Evolutionary conservation across 2,888 invertebrate genomes (phyloP).

Genomic region (Lobophora halterata): DNA sequence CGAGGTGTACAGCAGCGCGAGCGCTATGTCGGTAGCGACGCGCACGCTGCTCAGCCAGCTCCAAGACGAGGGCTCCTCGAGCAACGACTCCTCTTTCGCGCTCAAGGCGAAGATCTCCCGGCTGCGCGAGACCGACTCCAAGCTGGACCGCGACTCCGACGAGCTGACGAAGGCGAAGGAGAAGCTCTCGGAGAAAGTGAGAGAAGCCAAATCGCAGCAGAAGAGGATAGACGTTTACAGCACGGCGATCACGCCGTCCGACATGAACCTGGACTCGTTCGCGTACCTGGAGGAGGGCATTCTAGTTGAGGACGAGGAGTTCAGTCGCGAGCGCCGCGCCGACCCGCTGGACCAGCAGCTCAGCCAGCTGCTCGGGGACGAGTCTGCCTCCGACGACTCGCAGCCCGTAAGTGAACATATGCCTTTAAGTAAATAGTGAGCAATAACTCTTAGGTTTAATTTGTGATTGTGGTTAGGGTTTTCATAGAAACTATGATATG

Average conservation of each 20-base stretch:
- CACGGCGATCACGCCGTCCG: conserved; percentile 73
- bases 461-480: conserved; percentile 18
- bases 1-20: conserved; percentile 62
- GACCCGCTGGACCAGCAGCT: conserved; percentile 60
- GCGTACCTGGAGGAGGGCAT: conserved; percentile 75
- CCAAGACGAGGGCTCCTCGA: conserved; percentile 77
- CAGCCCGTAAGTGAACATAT: conserved; percentile 65
- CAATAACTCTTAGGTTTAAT: conserved; percentile 33
- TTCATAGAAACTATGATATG: conserved; percentile 17
- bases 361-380: conserved; percentile 60
- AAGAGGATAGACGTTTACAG: conserved; percentile 78
- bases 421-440: conserved; percentile 67
- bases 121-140: conserved; percentile 47
- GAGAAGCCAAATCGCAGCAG: conserved; percentile 64
- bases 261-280: conserved; percentile 77
- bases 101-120: conserved; percentile 56
- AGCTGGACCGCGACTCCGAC: conserved; percentile 62
- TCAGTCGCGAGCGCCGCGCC: conserved; percentile 51
- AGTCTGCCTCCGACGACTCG: conserved; percentile 61
- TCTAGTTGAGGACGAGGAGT: conserved; percentile 71
- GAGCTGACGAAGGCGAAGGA: conserved; percentile 68
- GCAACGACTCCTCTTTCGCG: conserved; percentile 76
- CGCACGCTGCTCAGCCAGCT: conserved; percentile 75
- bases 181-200: conserved; percentile 69
- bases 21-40: conserved; percentile 65